Conservation (phyloP, 2,113 vertebrate species). For the Strix aluco region DNA sequence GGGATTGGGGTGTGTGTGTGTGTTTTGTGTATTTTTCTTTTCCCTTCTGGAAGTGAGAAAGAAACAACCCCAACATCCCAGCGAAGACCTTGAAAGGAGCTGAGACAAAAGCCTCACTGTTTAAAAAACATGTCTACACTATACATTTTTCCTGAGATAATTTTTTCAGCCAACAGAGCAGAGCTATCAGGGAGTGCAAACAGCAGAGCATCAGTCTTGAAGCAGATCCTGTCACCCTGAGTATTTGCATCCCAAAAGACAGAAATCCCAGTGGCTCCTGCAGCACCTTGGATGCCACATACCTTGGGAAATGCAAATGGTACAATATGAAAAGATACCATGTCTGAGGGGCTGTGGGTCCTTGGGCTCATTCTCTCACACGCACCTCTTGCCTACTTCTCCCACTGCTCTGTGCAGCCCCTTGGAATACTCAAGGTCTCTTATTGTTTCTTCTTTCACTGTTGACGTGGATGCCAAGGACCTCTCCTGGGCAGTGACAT, state of each 20-base stretch:
- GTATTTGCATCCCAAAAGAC: neutral
- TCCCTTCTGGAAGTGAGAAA: neutral
- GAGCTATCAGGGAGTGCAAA: neutral
- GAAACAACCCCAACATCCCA: neutral
- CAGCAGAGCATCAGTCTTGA: constrained; percentile 12
- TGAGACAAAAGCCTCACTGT: neutral
- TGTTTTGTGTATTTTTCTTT: neutral
- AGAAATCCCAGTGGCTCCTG: neutral
- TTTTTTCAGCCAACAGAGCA: constrained; percentile 9
- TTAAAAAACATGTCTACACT: neutral
- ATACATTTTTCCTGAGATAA: neutral
- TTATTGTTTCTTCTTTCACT: neutral
- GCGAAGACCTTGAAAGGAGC: neutral
- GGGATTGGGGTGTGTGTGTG: neutral
- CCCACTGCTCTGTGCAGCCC: neutral
- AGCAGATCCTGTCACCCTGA: neutral
- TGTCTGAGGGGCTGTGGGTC: neutral
- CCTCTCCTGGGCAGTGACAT: neutral
- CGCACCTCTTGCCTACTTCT: neutral
- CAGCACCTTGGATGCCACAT: neutral
- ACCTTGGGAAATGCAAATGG: neutral
- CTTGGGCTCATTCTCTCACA: neutral
- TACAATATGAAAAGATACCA: neutral
- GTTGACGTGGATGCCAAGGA: neutral
- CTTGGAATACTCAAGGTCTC: neutral